Evolutionary conservation across 1,140 invertebrate genomes (phyloP).

Genomic region (Zaprionus camerounensis): DNA sequence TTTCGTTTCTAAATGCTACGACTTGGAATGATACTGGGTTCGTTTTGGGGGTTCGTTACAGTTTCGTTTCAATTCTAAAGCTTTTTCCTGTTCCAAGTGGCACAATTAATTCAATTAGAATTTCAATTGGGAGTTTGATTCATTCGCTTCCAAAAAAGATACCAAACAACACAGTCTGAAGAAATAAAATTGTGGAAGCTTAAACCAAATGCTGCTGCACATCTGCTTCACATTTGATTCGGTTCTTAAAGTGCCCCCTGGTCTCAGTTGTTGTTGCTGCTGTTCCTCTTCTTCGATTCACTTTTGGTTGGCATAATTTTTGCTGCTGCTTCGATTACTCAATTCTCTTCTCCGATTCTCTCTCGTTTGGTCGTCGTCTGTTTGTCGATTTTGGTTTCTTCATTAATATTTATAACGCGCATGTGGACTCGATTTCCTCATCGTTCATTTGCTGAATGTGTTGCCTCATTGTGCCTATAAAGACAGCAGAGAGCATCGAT

Average conservation of each 20-base stretch:
- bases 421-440: slow-evolving; percentile 56
- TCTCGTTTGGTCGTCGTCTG: slow-evolving; percentile 21
- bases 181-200: slow-evolving; percentile 53
- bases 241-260: slow-evolving; percentile 30
- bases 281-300: slow-evolving; percentile 21
- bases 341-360: slow-evolving; percentile 32
- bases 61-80: slow-evolving; percentile 51
- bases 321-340: slow-evolving; percentile 33
- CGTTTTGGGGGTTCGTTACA: slow-evolving; percentile 29
- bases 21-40: slow-evolving; percentile 72
- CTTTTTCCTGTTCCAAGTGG: slow-evolving; percentile 35
- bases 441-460: slow-evolving; percentile 24
- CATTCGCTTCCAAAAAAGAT: slow-evolving; percentile 45
- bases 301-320: slow-evolving; percentile 41
- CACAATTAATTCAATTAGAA: slow-evolving; percentile 42
- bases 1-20: slow-evolving; percentile 53
- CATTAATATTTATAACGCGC: slow-evolving; percentile 57
- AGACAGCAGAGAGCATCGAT: slow-evolving; percentile 12
- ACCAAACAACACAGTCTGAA: slow-evolving; percentile 16
- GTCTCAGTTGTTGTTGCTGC: slow-evolving; percentile 12
- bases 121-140: slow-evolving; percentile 58
- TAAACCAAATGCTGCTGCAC: slow-evolving; percentile 40
- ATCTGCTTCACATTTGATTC: slow-evolving; percentile 72
- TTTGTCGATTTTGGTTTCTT: slow-evolving; percentile 41
- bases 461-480: slow-evolving; percentile 36